A percentile compares a stretch with the other conserved stretches of the same genome.
These are phyloP conservation scores for Gymnodraco acuticeps DNA, from an alignment of 2,797 vertebrate species.

Conservation along the genomic window DNA sequence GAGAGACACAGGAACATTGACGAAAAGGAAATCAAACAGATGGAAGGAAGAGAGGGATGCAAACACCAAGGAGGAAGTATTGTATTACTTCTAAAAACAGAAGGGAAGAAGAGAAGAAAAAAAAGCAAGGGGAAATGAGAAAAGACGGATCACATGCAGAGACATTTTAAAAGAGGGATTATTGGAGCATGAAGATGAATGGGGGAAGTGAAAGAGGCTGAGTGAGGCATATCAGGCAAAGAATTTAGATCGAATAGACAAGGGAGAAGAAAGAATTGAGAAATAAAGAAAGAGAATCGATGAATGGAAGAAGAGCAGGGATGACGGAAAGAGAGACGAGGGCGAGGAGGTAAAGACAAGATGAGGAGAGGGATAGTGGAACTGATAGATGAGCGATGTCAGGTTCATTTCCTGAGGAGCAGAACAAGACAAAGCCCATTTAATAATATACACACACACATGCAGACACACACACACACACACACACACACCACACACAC, in stretches of 20 bases:
- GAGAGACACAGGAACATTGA: conserved; percentile 23
- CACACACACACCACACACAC: too few species aligned
- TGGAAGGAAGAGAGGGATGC: conserved; percentile 18
- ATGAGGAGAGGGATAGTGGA: conserved; percentile 53
- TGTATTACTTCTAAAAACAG: conserved; percentile 30
- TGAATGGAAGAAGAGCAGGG: background rate
- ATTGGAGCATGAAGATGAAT: conserved; percentile 36
- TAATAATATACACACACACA: conserved; percentile 54
- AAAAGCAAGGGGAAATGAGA: conserved; percentile 24
- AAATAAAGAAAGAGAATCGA: conserved; percentile 12
- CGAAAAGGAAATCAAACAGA: conserved; percentile 50
- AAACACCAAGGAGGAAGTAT: conserved; percentile 31
- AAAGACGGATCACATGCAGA: conserved; percentile 29
- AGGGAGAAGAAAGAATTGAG: conserved; percentile 1
- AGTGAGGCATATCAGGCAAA: conserved; percentile 27
- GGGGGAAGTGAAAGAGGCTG: background rate
- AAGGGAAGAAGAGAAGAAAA: conserved; percentile 2
- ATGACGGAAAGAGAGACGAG: conserved; percentile 5
- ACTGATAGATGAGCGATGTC: conserved; percentile 78
- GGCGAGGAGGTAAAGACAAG: conserved; percentile 38
- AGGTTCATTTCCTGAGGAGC: conserved; percentile 76
- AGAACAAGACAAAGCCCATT: conserved; percentile 76
- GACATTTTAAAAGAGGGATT: conserved; percentile 5
- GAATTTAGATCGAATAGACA: conserved; percentile 11
- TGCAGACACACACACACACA: background rate